These are phyloP conservation scores for Sarcophilus harrisii DNA, from an alignment of 2,797 vertebrate genomes.

Conservation along the genomic window DNA sequence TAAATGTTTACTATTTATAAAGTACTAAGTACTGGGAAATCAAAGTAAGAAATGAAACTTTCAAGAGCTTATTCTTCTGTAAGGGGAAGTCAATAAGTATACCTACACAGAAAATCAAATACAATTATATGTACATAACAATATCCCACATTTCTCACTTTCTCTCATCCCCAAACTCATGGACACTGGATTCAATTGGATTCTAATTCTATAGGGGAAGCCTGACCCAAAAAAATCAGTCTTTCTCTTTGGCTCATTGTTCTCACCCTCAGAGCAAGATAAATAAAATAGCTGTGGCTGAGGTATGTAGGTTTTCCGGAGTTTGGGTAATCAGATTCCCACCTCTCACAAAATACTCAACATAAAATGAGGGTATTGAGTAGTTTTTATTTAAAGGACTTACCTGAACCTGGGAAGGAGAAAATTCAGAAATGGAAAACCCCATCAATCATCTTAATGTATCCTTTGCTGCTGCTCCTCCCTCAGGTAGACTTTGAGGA, in stretches of 20 bases:
- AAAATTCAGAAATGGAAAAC: background rate
- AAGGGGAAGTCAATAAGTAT: background rate
- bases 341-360: background rate
- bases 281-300: background rate
- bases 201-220: background rate
- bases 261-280: background rate
- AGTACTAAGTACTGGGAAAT: background rate
- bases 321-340: background rate
- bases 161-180: background rate
- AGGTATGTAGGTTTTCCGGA: background rate
- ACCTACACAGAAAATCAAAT: background rate
- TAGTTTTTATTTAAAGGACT: background rate
- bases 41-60: background rate
- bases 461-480: background rate
- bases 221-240: background rate
- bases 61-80: background rate
- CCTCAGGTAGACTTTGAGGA: background rate
- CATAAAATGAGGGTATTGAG: background rate
- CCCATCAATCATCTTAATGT: background rate
- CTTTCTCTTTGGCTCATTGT: background rate
- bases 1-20: background rate
- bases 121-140: background rate
- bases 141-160: background rate
- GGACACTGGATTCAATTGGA: background rate
- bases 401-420: background rate